These are phyloP conservation scores for Oxyteleia sp. DNA, from an alignment of 2,888 invertebrate genomes.

Conservation along the genomic window DNA sequence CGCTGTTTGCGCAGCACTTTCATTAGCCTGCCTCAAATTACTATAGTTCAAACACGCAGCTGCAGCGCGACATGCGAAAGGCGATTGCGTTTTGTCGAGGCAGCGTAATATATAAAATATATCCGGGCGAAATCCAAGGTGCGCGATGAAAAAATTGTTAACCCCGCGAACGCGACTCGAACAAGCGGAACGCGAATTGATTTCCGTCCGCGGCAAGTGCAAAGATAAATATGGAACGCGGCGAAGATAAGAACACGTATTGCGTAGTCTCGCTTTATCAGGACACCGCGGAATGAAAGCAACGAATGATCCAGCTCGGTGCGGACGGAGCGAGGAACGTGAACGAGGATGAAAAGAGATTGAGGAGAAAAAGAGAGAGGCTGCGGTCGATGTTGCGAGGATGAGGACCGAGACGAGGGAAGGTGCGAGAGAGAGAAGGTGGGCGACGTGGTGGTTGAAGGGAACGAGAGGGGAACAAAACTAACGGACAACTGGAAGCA, in stretches of 20 bases:
- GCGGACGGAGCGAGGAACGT: conserved; percentile 60
- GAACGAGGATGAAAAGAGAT: conserved; percentile 69
- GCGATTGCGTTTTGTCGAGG: conserved; percentile 85
- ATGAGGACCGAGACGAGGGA: conserved; percentile 44
- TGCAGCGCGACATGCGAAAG: conserved; percentile 78
- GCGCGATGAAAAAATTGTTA: conserved; percentile 1
- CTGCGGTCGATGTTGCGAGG: conserved; percentile 61
- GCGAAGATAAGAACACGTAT: conserved; percentile 50
- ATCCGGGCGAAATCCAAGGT: conserved; percentile 15
- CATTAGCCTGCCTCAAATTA: conserved; percentile 87
- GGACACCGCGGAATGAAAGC: conserved; percentile 60
- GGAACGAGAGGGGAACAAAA: conserved; percentile 70
- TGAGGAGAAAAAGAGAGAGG: conserved; percentile 63
- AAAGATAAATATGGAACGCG: conserved; percentile 40
- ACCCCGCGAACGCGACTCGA: conserved; percentile 23
- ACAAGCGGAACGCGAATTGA: conserved; percentile 37
- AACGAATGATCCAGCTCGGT: conserved; percentile 60
- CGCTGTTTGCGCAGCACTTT: conserved; percentile 87
- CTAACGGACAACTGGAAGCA: conserved; percentile 84
- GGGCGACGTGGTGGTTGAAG: conserved; percentile 50
- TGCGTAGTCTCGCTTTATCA: conserved; percentile 58
- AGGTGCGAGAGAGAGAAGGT: conserved; percentile 25
- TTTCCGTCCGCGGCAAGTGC: conserved; percentile 41
- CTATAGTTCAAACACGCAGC: conserved; percentile 86
- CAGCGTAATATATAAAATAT: conserved; percentile 76